Evolutionary conservation across 2,113 vertebrate genomes (phyloP), one percentile per base, ranked within the genome.

Genomic region (Brachionichthys hirsutus): DNA sequence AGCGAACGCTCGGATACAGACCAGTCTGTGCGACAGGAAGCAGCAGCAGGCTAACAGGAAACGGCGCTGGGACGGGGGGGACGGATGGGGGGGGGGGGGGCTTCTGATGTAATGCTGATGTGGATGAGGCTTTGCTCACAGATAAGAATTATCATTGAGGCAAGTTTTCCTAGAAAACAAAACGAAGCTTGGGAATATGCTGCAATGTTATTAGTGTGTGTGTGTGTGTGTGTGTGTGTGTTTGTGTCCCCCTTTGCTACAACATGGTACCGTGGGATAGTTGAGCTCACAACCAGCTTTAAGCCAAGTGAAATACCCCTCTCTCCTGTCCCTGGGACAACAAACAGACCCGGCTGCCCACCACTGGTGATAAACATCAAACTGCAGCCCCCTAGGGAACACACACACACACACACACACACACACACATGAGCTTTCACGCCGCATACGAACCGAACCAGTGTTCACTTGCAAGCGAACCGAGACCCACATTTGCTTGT

Each of bases 31-130:
- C 41, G 54, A 79, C 70, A 82, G 74, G 82, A 85, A 72, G 71
- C 18, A n/a, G 66, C 36, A 75, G 44, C 54, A 60, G 66, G 46
- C 75, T 75, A 69, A 73, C 68, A 87, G 84, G 81, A 90, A 85
- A 47, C 40, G 22, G 64, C 30, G 13, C 51, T 57, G 73, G 77
- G 70, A 47, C 70, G 17, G 16, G 58, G n/a, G 73, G 77, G 70
- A 47, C 70, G 17, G 16, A n/a, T n/a, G n/a, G n/a, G n/a, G 58
- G 73, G 77, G 70, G 44, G 70, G 17, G 16, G 58, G 55, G 35
- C 67, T 48, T 63, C 50, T 73, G 77, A 77, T 77, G 51, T 75
- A 44, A 66, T 36, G 15, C n/a, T 12, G 49, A 42, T 57, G 48
- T 74, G 66, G 61, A 40, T 4, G 55, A 68, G 66, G 57, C 45